A percentile compares a stretch with the other conserved stretches of the same genome.
Conservation (phyloP, 2,888 invertebrate species). For the Cecidostiba fungosa region DNA sequence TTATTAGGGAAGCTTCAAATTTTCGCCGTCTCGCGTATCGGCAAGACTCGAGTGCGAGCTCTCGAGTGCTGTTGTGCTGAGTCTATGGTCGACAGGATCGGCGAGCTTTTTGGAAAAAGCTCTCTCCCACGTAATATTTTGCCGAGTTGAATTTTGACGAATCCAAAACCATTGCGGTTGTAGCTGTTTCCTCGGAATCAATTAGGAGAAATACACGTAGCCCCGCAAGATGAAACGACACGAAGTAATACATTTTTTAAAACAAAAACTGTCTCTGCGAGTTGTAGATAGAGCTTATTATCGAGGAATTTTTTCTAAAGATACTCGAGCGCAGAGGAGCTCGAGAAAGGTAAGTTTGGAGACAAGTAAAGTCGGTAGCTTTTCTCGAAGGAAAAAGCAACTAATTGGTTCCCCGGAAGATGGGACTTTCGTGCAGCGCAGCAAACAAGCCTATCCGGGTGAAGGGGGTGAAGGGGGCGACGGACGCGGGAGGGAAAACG, state of each 20-base stretch:
- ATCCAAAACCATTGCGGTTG: not conserved
- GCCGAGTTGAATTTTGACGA: not conserved
- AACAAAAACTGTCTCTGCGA: slow-evolving; percentile 19
- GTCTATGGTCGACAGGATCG: not conserved
- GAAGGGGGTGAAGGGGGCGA: slow-evolving; percentile 62
- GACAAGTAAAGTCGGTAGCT: slow-evolving; percentile 63
- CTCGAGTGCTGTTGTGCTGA: not conserved
- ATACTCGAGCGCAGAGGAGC: slow-evolving; percentile 40
- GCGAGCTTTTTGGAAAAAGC: not conserved
- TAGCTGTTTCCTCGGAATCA: not conserved
- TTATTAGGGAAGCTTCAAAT: slow-evolving; percentile 57
- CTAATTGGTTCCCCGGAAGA: slow-evolving; percentile 78
- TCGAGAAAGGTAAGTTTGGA: slow-evolving; percentile 51
- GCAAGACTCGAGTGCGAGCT: too few species aligned
- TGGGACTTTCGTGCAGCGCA: slow-evolving; percentile 71
- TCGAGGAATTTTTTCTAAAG: slow-evolving; percentile 57
- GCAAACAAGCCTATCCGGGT: slow-evolving; percentile 73
- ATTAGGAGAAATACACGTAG: not conserved
- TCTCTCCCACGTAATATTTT: not conserved
- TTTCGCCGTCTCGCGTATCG: slow-evolving; percentile 48
- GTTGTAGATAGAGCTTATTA: slow-evolving; percentile 52
- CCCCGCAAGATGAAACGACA: not conserved
- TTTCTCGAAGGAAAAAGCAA: slow-evolving; percentile 76
- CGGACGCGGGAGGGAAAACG: slow-evolving; percentile 61
- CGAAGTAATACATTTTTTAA: not conserved